Evolutionary conservation across 1,140 invertebrate genomes (phyloP).

Genomic region (Drosophila lini): DNA sequence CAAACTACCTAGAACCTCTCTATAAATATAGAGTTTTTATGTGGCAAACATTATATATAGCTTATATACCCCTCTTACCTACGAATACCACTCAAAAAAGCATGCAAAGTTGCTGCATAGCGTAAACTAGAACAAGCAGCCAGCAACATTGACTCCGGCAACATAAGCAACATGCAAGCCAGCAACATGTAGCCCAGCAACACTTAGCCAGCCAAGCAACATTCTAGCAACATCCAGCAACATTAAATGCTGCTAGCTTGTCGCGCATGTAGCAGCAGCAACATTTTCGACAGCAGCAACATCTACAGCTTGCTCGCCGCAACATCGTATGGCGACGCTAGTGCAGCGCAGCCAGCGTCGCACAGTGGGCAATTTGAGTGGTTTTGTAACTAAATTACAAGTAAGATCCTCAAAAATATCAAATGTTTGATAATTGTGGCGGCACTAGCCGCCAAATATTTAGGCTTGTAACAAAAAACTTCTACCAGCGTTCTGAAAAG

Average conservation of each 20-base stretch:
- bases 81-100: not conserved
- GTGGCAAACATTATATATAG: not conserved
- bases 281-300: constrained; percentile 22
- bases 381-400: not conserved
- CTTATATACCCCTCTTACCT: not conserved
- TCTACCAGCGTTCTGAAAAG: too few species aligned
- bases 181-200: not conserved
- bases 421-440: too few species aligned
- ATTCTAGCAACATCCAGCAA: constrained; percentile 16
- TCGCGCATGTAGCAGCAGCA: constrained; percentile 61
- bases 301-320: constrained; percentile 24
- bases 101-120: constrained; percentile 9
- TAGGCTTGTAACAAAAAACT: too few species aligned
- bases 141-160: constrained; percentile 2
- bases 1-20: not conserved
- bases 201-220: not conserved
- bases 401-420: too few species aligned
- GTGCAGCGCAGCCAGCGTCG: constrained; percentile 34
- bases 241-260: constrained; percentile 72
- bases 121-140: constrained; percentile 32
- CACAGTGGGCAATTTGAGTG: not conserved
- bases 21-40: not conserved
- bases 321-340: constrained; percentile 27
- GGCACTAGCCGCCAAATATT: too few species aligned
- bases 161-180: not conserved